A percentile compares a stretch with the other conserved stretches of the same genome.
These are phyloP conservation scores for Onychostruthus taczanowskii DNA, from an alignment of 2,113 vertebrate species.

Conservation along the genomic window DNA sequence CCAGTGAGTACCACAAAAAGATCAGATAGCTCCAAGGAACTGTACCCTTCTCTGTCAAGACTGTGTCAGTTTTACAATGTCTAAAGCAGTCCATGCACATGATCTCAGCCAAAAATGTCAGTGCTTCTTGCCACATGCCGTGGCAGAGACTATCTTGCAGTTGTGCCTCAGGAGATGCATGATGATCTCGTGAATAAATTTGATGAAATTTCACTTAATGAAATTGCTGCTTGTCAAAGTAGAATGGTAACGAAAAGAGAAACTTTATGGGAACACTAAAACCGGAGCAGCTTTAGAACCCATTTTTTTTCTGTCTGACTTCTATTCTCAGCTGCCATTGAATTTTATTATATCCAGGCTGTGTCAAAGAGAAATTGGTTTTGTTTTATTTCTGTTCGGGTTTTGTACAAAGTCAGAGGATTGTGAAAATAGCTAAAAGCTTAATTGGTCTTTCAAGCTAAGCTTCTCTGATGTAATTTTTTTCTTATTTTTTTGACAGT, in stretches of 20 bases:
- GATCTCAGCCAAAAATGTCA: not conserved
- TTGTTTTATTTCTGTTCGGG: not conserved
- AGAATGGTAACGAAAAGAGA: not conserved
- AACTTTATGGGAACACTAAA: not conserved
- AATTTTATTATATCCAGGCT: not conserved
- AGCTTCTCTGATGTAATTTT: not conserved
- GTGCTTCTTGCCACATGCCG: not conserved
- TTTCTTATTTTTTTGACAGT: not conserved
- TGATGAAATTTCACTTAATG: not conserved
- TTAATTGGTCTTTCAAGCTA: not conserved
- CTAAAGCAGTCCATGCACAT: not conserved
- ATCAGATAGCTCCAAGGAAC: not conserved
- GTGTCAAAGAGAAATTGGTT: not conserved
- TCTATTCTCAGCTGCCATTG: not conserved
- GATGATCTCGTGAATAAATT: not conserved
- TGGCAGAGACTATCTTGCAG: not conserved
- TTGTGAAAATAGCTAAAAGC: not conserved
- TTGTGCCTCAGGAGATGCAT: not conserved
- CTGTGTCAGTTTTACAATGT: not conserved
- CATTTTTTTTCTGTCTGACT: not conserved
- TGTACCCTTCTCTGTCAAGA: not conserved
- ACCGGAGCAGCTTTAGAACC: not conserved
- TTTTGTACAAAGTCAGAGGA: not conserved
- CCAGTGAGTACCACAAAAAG: not conserved
- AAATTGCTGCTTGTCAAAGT: not conserved